Conservation (phyloP, 1,140 invertebrate genomes). For the Homarus americanus region DNA sequence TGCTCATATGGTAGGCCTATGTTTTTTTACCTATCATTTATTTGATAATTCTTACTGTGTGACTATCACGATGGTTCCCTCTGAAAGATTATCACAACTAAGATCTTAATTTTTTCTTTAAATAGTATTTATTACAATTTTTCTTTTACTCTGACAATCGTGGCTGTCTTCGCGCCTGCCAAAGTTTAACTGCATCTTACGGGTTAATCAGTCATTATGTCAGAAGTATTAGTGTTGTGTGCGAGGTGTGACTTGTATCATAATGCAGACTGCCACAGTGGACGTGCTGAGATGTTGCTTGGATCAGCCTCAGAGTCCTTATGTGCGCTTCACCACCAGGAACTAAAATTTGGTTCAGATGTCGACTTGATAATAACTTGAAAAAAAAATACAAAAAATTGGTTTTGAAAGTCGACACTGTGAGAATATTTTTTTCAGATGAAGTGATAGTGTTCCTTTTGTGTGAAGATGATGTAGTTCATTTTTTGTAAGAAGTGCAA, state of each 20-base stretch:
- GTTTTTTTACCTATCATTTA: slow-evolving; percentile 21
- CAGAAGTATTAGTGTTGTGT: slow-evolving; percentile 54
- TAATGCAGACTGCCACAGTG: slow-evolving; percentile 20
- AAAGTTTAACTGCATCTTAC: slow-evolving; percentile 58
- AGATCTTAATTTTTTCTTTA: slow-evolving; percentile 30
- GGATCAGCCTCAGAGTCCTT: not conserved
- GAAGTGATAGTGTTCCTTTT: slow-evolving; percentile 46
- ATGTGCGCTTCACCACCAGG: not conserved
- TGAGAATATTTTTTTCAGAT: slow-evolving; percentile 9
- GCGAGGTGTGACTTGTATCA: slow-evolving; percentile 24
- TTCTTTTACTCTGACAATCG: slow-evolving; percentile 47
- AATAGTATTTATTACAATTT: slow-evolving; percentile 26
- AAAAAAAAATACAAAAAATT: not conserved
- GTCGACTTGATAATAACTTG: not conserved
- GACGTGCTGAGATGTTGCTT: not conserved
- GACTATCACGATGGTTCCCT: not conserved
- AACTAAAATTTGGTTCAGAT: not conserved
- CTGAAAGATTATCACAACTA: slow-evolving; percentile 9
- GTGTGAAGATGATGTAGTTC: slow-evolving; percentile 49
- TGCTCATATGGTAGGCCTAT: slow-evolving; percentile 63
- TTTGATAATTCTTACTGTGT: slow-evolving; percentile 35
- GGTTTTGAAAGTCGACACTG: not conserved
- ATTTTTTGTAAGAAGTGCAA: slow-evolving; percentile 57
- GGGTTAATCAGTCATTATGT: slow-evolving; percentile 71
- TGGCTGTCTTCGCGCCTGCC: slow-evolving; percentile 60